These are phyloP conservation scores for Parazoanthus swiftii DNA, from an alignment of 92 coral and sea anemone genomes.

Conservation along the genomic window DNA sequence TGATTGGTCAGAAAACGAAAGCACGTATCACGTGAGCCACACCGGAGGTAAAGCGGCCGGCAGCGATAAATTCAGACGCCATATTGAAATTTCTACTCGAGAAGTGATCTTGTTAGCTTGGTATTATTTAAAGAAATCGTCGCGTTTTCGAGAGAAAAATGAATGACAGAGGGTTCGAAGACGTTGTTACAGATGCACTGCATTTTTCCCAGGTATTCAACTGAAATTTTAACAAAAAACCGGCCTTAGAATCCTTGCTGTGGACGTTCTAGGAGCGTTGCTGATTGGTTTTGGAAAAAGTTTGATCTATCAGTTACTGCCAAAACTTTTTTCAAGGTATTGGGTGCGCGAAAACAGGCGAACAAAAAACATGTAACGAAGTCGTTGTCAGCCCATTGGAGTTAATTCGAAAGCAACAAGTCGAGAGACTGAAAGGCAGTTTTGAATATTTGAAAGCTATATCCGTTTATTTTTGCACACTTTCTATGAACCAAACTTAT, in stretches of 20 bases:
- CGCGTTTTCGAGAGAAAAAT: constrained; percentile 6
- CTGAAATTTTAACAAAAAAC: constrained; percentile 55
- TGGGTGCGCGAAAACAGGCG: constrained; percentile 18
- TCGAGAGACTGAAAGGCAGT: background rate
- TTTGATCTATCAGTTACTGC: constrained; percentile 55
- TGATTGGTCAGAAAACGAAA: constrained; percentile 1
- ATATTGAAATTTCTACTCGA: constrained; percentile 1
- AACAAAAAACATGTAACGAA: constrained; percentile 38
- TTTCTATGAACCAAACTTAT: too few species aligned
- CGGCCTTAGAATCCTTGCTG: constrained; percentile 51
- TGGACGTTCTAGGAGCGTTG: constrained; percentile 61
- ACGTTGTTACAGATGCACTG: constrained; percentile 46
- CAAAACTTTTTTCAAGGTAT: constrained; percentile 43
- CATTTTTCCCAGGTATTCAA: constrained; percentile 42
- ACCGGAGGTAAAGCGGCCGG: constrained; percentile 8
- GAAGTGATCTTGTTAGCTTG: too few species aligned
- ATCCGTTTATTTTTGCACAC: background rate
- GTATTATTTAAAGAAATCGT: too few species aligned
- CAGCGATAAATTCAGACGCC: constrained; percentile 20
- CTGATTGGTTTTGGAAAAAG: constrained; percentile 72
- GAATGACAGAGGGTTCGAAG: constrained; percentile 44
- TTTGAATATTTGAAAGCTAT: background rate
- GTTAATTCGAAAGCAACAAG: constrained; percentile 54
- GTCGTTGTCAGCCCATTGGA: constrained; percentile 33
- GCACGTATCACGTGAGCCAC: constrained; percentile 3